These are phyloP conservation scores for Raja brachyura DNA, from an alignment of 2,113 vertebrate genomes.

Conservation along the genomic window DNA sequence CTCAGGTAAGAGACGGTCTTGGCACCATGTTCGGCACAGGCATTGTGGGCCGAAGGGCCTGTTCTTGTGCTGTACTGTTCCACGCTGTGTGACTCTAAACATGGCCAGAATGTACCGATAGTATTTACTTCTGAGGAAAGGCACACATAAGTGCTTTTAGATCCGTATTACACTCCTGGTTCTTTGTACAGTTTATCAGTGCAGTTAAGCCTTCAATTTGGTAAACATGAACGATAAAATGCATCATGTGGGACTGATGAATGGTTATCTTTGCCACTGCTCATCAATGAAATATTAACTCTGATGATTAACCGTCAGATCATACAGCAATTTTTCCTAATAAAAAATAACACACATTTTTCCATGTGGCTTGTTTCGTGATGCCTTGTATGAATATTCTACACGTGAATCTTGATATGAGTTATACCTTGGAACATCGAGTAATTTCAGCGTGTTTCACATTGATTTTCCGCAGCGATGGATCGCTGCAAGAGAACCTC, in stretches of 20 bases:
- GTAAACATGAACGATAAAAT: neutral
- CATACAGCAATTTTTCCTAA: neutral
- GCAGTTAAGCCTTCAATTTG: neutral
- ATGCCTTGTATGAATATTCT: neutral
- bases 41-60: too few species aligned
- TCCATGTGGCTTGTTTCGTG: neutral
- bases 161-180: neutral
- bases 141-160: neutral
- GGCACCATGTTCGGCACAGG: too few species aligned
- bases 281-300: neutral
- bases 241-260: neutral
- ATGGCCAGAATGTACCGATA: neutral
- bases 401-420: neutral
- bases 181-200: neutral
- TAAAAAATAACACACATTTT: neutral
- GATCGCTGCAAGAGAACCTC: neutral
- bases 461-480: neutral
- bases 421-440: neutral
- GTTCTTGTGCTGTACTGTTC: too few species aligned
- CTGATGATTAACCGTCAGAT: neutral
- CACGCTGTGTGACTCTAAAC: too few species aligned
- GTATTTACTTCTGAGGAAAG: neutral
- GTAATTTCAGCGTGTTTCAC: neutral
- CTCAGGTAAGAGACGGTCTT: too few species aligned
- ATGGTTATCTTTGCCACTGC: neutral